Percentiles rank a stretch among this genome's conserved stretches.
Conservation (phyloP, 2,113 vertebrate species). For the Pleuronectes platessa region DNA sequence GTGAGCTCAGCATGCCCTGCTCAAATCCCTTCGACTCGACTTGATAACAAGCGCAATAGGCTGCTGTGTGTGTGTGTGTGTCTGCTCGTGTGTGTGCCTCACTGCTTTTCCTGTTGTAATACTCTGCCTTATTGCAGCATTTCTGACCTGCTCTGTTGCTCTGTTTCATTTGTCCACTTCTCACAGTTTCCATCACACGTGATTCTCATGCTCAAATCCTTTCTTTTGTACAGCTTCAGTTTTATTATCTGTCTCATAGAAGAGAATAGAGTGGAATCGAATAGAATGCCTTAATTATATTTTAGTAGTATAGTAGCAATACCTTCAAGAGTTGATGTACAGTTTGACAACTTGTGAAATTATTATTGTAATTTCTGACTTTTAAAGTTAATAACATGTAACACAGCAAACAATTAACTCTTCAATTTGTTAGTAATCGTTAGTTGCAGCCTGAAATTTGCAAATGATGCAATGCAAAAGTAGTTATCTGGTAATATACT, state of each 20-base stretch:
- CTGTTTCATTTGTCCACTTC: constrained; percentile 22
- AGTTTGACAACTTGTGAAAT: too few relatives aligned
- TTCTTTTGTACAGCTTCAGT: background rate
- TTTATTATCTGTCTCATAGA: background rate
- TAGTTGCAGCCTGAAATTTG: too few relatives aligned
- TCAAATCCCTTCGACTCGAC: constrained; percentile 50
- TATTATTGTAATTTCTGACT: too few relatives aligned
- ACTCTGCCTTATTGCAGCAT: constrained; percentile 34
- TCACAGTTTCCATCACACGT: constrained; percentile 7
- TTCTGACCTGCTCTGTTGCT: constrained; percentile 29
- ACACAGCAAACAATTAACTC: too few relatives aligned
- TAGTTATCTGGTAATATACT: too few relatives aligned
- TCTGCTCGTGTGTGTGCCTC: constrained; percentile 20
- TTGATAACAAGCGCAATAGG: constrained; percentile 57
- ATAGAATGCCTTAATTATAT: background rate
- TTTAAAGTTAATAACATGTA: too few relatives aligned
- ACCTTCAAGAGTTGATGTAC: too few relatives aligned
- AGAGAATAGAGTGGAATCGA: too few relatives aligned
- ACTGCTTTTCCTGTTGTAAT: constrained; percentile 32
- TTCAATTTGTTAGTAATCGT: too few relatives aligned
- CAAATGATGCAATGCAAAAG: too few relatives aligned
- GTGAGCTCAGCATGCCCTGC: constrained; percentile 45
- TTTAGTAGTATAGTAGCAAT: background rate
- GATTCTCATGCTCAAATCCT: background rate
- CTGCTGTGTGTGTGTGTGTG: constrained; percentile 20